Conservation (phyloP, 2,797 vertebrate species). For the Poecilia wingei region DNA sequence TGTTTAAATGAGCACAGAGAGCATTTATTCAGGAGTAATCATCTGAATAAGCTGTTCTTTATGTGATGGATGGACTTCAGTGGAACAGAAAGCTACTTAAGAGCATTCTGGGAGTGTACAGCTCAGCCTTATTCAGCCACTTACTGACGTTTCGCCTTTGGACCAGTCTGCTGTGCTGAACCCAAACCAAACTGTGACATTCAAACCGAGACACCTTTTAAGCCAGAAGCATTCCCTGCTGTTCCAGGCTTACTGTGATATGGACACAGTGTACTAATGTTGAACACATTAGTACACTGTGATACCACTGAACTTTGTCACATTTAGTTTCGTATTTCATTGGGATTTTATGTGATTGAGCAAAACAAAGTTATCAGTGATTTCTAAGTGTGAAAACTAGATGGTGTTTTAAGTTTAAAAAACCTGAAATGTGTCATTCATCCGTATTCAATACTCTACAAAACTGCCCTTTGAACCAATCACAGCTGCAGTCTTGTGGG, state of each 20-base stretch:
- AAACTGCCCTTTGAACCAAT: not conserved
- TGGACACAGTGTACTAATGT: not conserved
- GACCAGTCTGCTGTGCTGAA: not conserved
- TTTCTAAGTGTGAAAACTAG: not conserved
- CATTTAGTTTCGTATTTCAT: not conserved
- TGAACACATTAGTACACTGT: not conserved
- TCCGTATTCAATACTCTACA: not conserved
- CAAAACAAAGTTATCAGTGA: not conserved
- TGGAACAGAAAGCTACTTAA: slow-evolving; percentile 5
- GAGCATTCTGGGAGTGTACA: not conserved
- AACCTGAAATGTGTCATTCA: not conserved
- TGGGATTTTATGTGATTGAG: not conserved
- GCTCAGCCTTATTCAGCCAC: slow-evolving; percentile 1
- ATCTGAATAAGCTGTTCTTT: not conserved
- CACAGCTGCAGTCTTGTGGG: not conserved
- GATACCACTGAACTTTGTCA: not conserved
- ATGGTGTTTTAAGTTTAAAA: not conserved
- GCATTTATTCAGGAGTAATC: slow-evolving; percentile 5
- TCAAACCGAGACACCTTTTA: not conserved
- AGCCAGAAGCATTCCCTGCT: not conserved
- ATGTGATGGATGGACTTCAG: not conserved
- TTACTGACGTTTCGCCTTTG: not conserved
- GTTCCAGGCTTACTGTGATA: not conserved
- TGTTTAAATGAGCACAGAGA: not conserved
- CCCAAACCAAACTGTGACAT: not conserved